Base-by-base conservation (phyloP, 2,113 vertebrate genomes). In the Pipra filicauda region DNA sequence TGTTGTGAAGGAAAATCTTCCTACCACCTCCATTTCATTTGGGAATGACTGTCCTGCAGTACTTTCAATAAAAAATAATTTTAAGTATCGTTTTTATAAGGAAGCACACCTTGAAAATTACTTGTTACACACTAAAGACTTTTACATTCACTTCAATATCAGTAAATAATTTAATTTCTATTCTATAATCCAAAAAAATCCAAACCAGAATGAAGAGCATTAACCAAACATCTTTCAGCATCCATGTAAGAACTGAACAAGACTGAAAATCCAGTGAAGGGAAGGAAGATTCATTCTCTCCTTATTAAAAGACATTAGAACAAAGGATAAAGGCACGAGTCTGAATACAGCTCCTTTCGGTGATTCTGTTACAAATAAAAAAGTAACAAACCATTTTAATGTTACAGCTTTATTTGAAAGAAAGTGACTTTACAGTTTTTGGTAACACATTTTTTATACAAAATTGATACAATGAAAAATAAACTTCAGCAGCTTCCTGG, bases 361-460 rank as follows among this genome's bases (percentile, higher is more conserved):
- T 7, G 3, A 33, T 74, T 91, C 35, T 16, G 9, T 71, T 23
- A 59, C 35, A 70, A 37, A 23, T 43, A 49, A 58, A 58, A 49
- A 24, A 16, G 22, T 5, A 61, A 48, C 35, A 85, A 73, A 19
- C 21, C 15, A 52, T 41, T 88, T 93, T 70, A 64, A 89, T 27
- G 14, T 79, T 88, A 75, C 64, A 94, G 15, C 43, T 96, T 97
- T 97, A 97, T 96, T 96, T 88, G 39, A 67, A 91, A 92, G 59
- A 66, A 94, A 95, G 78, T 64, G 39, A 74, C 48, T 75, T 90
- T 8, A 11, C 8, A 67, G 20, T 67, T 94, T 71, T 77, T 83
- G 58, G 52, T 65, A 88, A 91, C 39, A 87, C 7, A 15, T 66
- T 21, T 83, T 30, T 39, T 0, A 81, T 88, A 95, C 69, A 93